Percentiles rank a stretch among this genome's conserved stretches.
Evolutionary conservation across 2,888 invertebrate genomes (phyloP).

Genomic region (Zele albiditarsus): DNA sequence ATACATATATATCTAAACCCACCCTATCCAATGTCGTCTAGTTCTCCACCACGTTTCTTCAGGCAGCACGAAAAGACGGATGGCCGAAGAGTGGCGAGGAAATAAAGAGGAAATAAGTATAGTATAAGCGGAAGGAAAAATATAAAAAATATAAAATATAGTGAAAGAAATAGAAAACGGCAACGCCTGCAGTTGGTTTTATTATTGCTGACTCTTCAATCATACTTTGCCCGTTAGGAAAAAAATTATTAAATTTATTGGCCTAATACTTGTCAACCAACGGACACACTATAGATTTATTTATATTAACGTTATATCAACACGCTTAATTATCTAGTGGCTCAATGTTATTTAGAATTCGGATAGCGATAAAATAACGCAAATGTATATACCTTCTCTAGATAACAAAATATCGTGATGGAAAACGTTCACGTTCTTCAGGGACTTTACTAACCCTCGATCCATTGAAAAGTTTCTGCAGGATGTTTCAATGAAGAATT

Average conservation of each 20-base stretch:
- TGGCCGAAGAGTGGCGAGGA: constrained; percentile 13
- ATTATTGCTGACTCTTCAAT: constrained; percentile 29
- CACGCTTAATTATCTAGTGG: no score
- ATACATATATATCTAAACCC: not conserved
- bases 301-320: no score
- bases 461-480: no score
- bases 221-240: constrained; percentile 4
- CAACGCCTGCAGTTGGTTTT: constrained; percentile 12
- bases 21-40: constrained; percentile 1
- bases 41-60: constrained; percentile 35
- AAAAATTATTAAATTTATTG: not conserved
- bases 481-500: no score
- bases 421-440: no score
- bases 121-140: constrained; percentile 15
- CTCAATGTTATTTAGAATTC: no score
- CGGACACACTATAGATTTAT: no score
- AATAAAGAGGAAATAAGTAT: constrained; percentile 32
- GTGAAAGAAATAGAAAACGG: constrained; percentile 11
- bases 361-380: no score
- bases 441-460: no score
- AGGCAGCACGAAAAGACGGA: constrained; percentile 34
- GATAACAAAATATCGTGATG: no score
- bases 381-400: no score
- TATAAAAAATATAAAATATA: not conserved
- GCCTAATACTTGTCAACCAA: not conserved